Base-by-base conservation (phyloP, 2,797 vertebrate species). In the Sandelia bainsii region DNA sequence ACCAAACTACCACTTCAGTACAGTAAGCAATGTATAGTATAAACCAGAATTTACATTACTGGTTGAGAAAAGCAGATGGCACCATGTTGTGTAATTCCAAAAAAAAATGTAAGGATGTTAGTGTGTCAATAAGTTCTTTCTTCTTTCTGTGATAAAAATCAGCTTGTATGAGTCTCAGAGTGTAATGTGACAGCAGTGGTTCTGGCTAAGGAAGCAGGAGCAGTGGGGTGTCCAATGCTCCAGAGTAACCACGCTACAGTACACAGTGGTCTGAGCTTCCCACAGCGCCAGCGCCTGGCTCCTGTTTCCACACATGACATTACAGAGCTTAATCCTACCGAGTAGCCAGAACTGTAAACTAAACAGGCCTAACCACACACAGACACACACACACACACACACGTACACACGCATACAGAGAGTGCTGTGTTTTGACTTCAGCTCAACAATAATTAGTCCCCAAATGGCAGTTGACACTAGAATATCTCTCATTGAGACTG, bases 341-440 rank as follows among this genome's bases (percentile, higher is more conserved):
- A 92, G 84, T 84, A 86, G 87, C 86, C 89, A 89, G 81, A 87
- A 90, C 86, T 90, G 79, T 91, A 91, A 92, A 90, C 90, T 86
- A 90, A 92, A 91, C 86, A 82, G 58, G 84, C 74, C 74, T 75
- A 85, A 86, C 84, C 88, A 79, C 87, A 81, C 82, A 66, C 76
- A 64, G 63, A 37, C 77, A 57, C 72, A 53, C 64, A 46, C 13
- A 64, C 60, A 61, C 32, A 39, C 49, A 69, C 69, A 50, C 44
- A 62, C 69, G 65, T 58, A 56, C 51, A 34, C 46, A 70, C 58
- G 48, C 54, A 68, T 34, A 68, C 46, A 65, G 20, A 56, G 9
- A 32, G 48, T 13, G 49, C 60, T 64, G 50, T 92, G 80, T 91
- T 92, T 89, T 91, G 88, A 92, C 85, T 90, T 72, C 64, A 75